Evolutionary conservation across 2,888 invertebrate genomes (phyloP), one percentile per base, ranked within the genome.

Genomic region (Oligia strigilis): DNA sequence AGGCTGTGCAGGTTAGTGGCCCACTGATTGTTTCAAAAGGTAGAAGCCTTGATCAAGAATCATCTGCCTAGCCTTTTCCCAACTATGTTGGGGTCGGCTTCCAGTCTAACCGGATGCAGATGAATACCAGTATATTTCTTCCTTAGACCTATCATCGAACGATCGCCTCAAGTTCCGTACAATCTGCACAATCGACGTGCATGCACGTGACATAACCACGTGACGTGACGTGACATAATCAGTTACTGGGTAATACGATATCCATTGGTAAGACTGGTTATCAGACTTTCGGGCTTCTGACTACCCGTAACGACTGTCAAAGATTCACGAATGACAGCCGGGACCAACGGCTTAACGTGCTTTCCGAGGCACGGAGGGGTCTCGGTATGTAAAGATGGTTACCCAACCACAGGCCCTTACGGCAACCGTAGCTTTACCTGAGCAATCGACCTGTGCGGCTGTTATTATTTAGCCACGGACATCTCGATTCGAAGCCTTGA

Each of bases 161-260:
- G 99, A 99, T 90, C 97, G 99, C 8, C 97, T 98, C 0, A 99
- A 99, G 95, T 98, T 99, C 93, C 98, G 99, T 90, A 98, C 99
- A 0, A 98, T 99, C 64, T 97, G 99, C 4, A 99, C 99, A 0
- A 98, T 99, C 76, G 99, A 99, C 93, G 99, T 99, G 0, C 99
- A 99, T 93, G 98, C 99, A 0, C 97, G 99, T 40, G 99, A 99
- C 92, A 99, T 99, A 81, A 98, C n/a, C n/a, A n/a, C n/a, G n/a
- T n/a, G n/a, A n/a, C n/a, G n/a, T n/a, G n/a, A 0, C 97, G 99
- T 40, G 99, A 99, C 92, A 99, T 99, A 81, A 98, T 99, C 76
- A 29, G 29, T 29, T 29, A 29, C 29, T 29, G 29, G 29, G 29
- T 29, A 29, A 29, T 29, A 29, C 29, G 29, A 29, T 29, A 29